Evolutionary conservation across 2,113 vertebrate genomes (phyloP), one percentile per base, ranked within the genome.

Genomic region (Cyphomyrus discorhynchus): DNA sequence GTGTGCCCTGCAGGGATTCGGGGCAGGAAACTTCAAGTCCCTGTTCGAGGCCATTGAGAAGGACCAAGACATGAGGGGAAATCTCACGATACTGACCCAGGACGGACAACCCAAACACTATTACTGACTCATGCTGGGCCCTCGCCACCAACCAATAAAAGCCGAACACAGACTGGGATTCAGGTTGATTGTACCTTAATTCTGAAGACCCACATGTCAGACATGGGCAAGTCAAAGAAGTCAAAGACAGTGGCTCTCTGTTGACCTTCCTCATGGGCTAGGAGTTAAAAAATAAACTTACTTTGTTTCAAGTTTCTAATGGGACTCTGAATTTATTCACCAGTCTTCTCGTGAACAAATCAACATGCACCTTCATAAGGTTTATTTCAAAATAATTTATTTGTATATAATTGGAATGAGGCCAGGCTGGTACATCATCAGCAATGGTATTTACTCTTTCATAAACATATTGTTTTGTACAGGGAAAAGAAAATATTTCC

Each of bases 21-120:
- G 96, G 85, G 96, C 96, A 90, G 96, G 96, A 89, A 97, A 97
- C 93, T 96, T 97, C 92, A 96, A 97, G 94, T 96, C 96, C 86
- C 94, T 97, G 90, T 97, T 97, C 93, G 96, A 97, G 94, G 96
- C 96, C 89, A 97, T 97, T 83, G 96, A 96, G 92, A 94, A 93
- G 62, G 96, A 97, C 93, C 96, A 97, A 91, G 95, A 97, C 0
- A 96, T 96, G 92, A 92, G 96, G 88, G 96, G 96, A 88, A 97
- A 97, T 93, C 95, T 97, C 49, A 97, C 95, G 1, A 88, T 92
- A 53, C 87, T 95, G 89, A 96, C 94, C 15, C 80, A 94, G 35
- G 58, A 95, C 3, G 93, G 94, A 15, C 91, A 93, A 87, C 15
- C 90, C 82, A 92, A 95, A 90, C 87, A 88, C 46, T 96, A 96